These are phyloP conservation scores for Micoletzkya japonica DNA, from an alignment of 2,888 invertebrate species.

Conservation along the genomic window DNA sequence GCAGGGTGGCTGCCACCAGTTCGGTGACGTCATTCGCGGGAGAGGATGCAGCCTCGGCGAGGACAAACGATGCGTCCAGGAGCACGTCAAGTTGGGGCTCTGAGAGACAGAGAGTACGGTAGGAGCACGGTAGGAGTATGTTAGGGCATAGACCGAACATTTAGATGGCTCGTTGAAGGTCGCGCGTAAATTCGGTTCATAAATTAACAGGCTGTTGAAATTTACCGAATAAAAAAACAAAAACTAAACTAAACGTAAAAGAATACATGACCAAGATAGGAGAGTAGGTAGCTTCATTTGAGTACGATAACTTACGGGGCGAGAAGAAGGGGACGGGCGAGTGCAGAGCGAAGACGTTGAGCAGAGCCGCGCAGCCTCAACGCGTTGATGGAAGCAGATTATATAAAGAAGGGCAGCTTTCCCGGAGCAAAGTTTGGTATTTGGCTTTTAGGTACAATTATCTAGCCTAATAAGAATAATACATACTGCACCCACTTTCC, in stretches of 20 bases:
- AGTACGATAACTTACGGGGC: neutral
- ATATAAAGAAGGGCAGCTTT: neutral
- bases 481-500: too few species aligned
- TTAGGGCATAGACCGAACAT: too few species aligned
- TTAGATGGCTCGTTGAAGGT: too few species aligned
- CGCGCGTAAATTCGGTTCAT: too few species aligned
- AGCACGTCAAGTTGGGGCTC: slow-evolving; percentile 33
- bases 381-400: slow-evolving; percentile 29
- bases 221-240: too few species aligned
- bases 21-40: slow-evolving; percentile 8
- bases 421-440: neutral
- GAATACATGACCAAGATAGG: too few species aligned
- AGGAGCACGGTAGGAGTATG: too few species aligned
- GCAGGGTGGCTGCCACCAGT: slow-evolving; percentile 5
- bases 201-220: too few species aligned
- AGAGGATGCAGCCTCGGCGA: slow-evolving; percentile 29
- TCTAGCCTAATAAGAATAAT: neutral
- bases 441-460: neutral
- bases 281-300: too few species aligned
- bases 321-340: slow-evolving; percentile 56
- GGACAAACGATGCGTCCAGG: slow-evolving; percentile 29
- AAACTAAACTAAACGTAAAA: too few species aligned
- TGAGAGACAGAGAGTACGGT: slow-evolving; percentile 17
- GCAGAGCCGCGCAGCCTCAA: slow-evolving; percentile 53
- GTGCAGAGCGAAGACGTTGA: slow-evolving; percentile 54